Evolutionary conservation across 2,797 vertebrate genomes (phyloP).

Genomic region (Apogon talboti): DNA sequence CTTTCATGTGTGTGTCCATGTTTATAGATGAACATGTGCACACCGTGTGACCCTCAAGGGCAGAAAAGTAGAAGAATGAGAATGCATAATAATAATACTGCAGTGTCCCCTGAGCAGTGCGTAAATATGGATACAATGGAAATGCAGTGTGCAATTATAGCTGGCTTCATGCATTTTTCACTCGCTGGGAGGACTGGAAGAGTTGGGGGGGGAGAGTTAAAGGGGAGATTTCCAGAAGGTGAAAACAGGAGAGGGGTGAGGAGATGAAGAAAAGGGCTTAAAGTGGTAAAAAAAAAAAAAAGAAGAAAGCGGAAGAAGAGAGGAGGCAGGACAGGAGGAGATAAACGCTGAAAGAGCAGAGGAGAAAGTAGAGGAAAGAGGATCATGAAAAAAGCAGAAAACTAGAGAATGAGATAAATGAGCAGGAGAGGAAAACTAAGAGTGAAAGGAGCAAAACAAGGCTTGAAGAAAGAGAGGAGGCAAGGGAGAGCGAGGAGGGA

Average conservation of each 20-base stretch:
- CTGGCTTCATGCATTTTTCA: conserved; percentile 79
- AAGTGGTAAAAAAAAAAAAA: conserved; percentile 13
- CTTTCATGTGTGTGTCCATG: conserved; percentile 11
- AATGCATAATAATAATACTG: conserved; percentile 66
- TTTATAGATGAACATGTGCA: conserved; percentile 43
- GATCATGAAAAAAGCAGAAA: not conserved
- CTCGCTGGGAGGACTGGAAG: conserved; percentile 48
- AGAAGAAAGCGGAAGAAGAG: not conserved
- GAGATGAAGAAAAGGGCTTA: conserved; percentile 3
- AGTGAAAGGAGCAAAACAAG: not conserved
- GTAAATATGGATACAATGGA: conserved; percentile 84
- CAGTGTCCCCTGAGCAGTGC: conserved; percentile 64
- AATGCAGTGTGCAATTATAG: conserved; percentile 79
- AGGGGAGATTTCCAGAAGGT: conserved; percentile 20
- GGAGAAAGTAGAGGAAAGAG: not conserved
- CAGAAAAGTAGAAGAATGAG: conserved; percentile 62
- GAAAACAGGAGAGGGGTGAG: conserved; percentile 24
- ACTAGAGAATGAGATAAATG: not conserved
- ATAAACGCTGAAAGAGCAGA: not conserved
- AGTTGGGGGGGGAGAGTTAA: conserved; percentile 21
- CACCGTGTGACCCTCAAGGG: conserved; percentile 58
- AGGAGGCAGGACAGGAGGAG: not conserved
- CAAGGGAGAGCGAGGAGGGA: not conserved
- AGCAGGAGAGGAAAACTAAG: not conserved
- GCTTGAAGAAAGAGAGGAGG: not conserved